Evolutionary conservation across 2,113 vertebrate species (phyloP), one percentile per base, ranked within the genome.

Genomic region (Fregetta grallaria): DNA sequence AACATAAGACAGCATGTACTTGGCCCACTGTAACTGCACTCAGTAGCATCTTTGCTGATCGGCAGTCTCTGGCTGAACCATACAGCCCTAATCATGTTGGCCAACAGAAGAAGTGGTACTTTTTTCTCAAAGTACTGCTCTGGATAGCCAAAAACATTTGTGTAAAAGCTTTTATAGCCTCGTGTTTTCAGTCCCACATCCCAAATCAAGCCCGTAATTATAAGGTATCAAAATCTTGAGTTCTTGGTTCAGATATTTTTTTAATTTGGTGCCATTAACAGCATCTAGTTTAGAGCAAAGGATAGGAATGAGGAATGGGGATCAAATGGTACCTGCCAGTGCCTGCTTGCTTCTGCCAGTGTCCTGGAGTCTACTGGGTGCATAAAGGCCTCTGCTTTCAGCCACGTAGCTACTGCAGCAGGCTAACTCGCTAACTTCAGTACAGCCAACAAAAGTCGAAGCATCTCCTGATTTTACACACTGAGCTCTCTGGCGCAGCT

Each of bases 1-100:
- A 74, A n/a, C 15, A 30, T 38, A 62, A 67, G 15, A 34, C 10
- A 68, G 11, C 7, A 15, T 15, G 21, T 34, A 30, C 45, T 26
- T 59, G 50, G 84, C 18, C 10, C 19, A 16, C 6, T 26, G 18
- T 45, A 55, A 72, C 23, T 45, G 16, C 14, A 42, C 13, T 47
- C 26, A n/a, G 2, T 11, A 70, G 5, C 67, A 66, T 13, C 36
- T 77, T 50, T 53, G 63, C 71, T 83, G 21, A 42, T 38, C 58
- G 86, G 30, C 18, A 79, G 20, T 27, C 15, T 44, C 52, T 83
- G 47, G 47, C 68, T 29, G n/a, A 94, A 63, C 27, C 19, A n/a
- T 22, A 36, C 4, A 38, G 29, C 16, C 56, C 19, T 50, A 27
- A n/a, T 22, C 0, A 0, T 29, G 23, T 2, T 16, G 10, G 18